phyloP scores from a whole-genome alignment of 2,888 invertebrate genomes.

The Ypsolopha scabrella region DNA sequence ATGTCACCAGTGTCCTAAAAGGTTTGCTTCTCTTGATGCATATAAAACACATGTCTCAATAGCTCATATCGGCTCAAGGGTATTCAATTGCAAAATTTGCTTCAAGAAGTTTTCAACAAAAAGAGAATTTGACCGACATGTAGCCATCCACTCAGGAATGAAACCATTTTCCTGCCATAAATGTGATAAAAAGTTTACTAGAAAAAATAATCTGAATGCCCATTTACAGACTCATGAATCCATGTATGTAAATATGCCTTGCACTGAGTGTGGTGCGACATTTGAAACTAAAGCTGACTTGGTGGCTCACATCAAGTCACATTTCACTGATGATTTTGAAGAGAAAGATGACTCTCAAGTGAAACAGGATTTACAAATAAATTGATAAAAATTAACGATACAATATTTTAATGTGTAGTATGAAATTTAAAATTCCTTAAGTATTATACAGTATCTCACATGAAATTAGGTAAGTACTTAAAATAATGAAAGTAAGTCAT shows the following conservation, averaged over 20 bases:
- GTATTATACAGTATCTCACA: too few species aligned
- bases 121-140: slow-evolving; percentile 77
- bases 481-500: too few species aligned
- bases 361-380: slow-evolving; percentile 40
- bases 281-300: slow-evolving; percentile 71
- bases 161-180: slow-evolving; percentile 76
- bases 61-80: slow-evolving; percentile 65
- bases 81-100: slow-evolving; percentile 75
- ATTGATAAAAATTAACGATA: too few species aligned
- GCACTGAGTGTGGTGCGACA: slow-evolving; percentile 72
- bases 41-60: slow-evolving; percentile 66
- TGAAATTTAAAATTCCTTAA: too few species aligned
- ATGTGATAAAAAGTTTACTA: slow-evolving; percentile 76
- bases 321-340: slow-evolving; percentile 62
- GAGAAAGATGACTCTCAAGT: slow-evolving; percentile 47
- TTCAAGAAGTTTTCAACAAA: slow-evolving; percentile 76
- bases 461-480: too few species aligned
- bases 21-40: slow-evolving; percentile 60
- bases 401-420: too few species aligned
- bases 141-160: slow-evolving; percentile 74
- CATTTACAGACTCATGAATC: slow-evolving; percentile 76
- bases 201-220: slow-evolving; percentile 76
- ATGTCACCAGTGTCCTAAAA: slow-evolving; percentile 64
- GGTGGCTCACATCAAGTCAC: slow-evolving; percentile 71
- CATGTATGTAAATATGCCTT: slow-evolving; percentile 70